Base-by-base conservation (phyloP, 2,888 invertebrate species). In the Silvanus unidentatus region DNA sequence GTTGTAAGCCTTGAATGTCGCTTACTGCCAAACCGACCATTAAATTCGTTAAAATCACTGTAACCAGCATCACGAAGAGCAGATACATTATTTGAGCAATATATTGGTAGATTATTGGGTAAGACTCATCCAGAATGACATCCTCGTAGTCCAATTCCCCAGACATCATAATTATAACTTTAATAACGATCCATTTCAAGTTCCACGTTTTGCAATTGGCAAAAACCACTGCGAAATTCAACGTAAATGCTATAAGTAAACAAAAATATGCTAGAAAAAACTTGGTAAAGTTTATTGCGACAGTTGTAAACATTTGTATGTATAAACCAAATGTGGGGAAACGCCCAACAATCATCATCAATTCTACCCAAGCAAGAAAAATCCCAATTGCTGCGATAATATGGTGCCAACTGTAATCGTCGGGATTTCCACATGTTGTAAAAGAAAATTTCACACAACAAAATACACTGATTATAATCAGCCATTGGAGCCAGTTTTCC, bases 81-180 rank as follows among this genome's bases (percentile, higher is more conserved):
- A 88, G 68, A 52, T 88, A 86, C 73, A 90, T 79, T 2, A 82
- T 74, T 55, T 89, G 88, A 0, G 88, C 79, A 0, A 89, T 88
- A 8, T 81, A 77, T 0, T 83, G 82, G 64, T 85, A 64, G 27
- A 50, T 50, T 22, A 61, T 57, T 16, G 53, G 54, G 46, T 79
- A 75, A 32, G 74, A 75, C 55, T 62, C 56, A 1, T 68, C 63
- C 43, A 85, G 88, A 65, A 89, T 90, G 50, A 89, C 84, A 58
- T 89, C 88, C 64, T 90, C 89, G 54, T 86, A 88, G 65, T 89
- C 89, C 39, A 90, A 66, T 67, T 91, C 90, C 0, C 90, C 90
- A 0, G 88, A 86, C 89, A 91, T 88, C 90, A 91, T 90, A 58
- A 89, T 85, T 10, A 90, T 79, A 0, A 88, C 86, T 71, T 90